Conservation (phyloP, 2,113 vertebrate species). For the Lepisosteus oculatus region DNA sequence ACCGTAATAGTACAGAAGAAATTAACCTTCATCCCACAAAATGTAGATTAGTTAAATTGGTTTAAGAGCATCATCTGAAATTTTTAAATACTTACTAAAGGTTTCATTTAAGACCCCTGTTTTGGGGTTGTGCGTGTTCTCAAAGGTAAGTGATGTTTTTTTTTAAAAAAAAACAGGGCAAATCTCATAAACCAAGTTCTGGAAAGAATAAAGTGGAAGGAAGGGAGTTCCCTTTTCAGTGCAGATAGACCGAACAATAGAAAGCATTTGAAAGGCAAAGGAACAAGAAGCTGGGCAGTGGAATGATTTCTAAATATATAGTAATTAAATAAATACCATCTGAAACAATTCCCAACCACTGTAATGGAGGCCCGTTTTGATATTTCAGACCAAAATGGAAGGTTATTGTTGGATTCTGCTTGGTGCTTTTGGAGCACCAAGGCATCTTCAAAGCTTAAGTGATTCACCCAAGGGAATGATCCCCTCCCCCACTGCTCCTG, state of each 20-base stretch:
- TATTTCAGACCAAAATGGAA: conserved; percentile 24
- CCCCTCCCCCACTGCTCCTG: conserved; percentile 29
- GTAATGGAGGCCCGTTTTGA: conserved; percentile 7
- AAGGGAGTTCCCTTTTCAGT: conserved; percentile 58
- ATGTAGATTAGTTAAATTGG: too few species aligned
- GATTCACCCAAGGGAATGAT: conserved; percentile 42
- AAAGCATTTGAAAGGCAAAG: conserved; percentile 44
- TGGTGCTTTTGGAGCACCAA: conserved; percentile 16
- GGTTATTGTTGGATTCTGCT: conserved; percentile 26
- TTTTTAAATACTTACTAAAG: too few species aligned
- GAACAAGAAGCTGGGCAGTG: conserved; percentile 46
- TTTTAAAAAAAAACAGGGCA: conserved; percentile 8
- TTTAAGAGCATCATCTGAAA: too few species aligned
- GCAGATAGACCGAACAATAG: conserved; percentile 56
- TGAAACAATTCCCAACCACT: background rate
- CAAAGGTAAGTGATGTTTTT: background rate
- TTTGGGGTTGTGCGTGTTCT: too few species aligned
- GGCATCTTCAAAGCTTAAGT: conserved; percentile 48
- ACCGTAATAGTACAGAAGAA: too few species aligned
- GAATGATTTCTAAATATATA: conserved; percentile 8
- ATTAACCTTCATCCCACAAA: too few species aligned
- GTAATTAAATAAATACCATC: background rate
- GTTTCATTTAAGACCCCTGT: too few species aligned
- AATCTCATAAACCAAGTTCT: conserved; percentile 8
- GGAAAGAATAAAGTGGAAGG: conserved; percentile 43